phyloP scores from a whole-genome alignment of 2,888 invertebrate species.

The Leptopilina drosophilae region DNA sequence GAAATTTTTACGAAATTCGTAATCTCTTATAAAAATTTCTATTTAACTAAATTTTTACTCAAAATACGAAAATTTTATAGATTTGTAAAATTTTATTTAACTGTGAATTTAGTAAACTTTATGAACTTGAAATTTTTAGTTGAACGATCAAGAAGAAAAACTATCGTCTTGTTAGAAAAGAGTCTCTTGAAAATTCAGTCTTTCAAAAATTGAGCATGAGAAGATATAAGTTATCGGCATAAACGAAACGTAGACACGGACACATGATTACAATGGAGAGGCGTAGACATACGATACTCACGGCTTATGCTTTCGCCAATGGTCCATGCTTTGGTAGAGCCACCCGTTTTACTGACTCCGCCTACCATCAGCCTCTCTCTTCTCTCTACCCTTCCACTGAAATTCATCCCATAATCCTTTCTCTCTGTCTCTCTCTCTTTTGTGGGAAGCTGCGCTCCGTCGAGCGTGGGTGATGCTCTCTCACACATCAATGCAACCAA shows the following conservation, averaged over 20 bases:
- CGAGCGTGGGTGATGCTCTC: constrained; percentile 60
- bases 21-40: no score
- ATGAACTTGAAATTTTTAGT: no score
- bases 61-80: no score
- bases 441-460: constrained; percentile 53
- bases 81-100: no score
- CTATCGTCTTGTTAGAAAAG: neutral
- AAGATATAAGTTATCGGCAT: constrained; percentile 2
- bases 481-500: constrained; percentile 23
- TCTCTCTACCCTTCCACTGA: constrained; percentile 50
- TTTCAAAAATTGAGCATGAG: neutral
- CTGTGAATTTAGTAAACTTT: no score
- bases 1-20: no score
- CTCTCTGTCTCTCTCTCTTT: constrained; percentile 23
- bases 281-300: constrained; percentile 66
- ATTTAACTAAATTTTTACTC: no score
- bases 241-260: neutral
- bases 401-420: constrained; percentile 47
- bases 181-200: neutral
- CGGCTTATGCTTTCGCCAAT: constrained; percentile 73
- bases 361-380: constrained; percentile 54
- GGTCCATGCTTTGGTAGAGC: constrained; percentile 72
- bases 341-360: constrained; percentile 69
- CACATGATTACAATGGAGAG: constrained; percentile 61
- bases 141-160: constrained; percentile 2